phyloP scores from a whole-genome alignment of 2,797 vertebrate genomes.

The Argyrosomus regius region DNA sequence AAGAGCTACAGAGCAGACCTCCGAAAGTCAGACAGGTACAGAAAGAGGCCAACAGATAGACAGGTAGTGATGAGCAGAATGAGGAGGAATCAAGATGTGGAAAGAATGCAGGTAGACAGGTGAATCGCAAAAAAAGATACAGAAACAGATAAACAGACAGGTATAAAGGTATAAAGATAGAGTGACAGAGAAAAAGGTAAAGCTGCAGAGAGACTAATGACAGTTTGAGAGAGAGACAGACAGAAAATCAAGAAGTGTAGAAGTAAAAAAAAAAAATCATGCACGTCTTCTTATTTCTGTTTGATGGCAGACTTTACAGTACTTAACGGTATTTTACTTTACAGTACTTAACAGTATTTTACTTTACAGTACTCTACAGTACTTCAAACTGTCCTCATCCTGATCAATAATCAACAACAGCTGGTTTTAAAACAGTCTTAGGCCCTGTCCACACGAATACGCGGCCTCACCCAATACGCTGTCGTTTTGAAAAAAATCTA shows the following conservation, averaged over 20 bases:
- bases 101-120: not conserved
- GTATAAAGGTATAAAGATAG: not conserved
- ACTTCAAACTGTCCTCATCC: not conserved
- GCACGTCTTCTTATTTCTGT: not conserved
- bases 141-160: not conserved
- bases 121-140: not conserved
- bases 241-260: not conserved
- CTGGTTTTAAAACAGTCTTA: not conserved
- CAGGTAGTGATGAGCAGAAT: not conserved
- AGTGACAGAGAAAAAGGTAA: not conserved
- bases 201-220: not conserved
- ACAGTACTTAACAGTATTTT: too few species aligned
- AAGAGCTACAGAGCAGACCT: not conserved
- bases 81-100: not conserved
- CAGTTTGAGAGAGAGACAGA: not conserved
- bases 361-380: too few species aligned
- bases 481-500: too few species aligned
- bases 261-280: not conserved
- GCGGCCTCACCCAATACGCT: too few species aligned
- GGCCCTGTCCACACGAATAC: too few species aligned
- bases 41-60: not conserved
- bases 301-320: not conserved
- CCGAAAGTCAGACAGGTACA: not conserved
- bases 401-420: constrained; percentile 1
- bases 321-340: too few species aligned